Evolutionary conservation across 1,140 invertebrate species (phyloP), one percentile per base, ranked within the genome.

Genomic region (Lepidurus packardi): DNA sequence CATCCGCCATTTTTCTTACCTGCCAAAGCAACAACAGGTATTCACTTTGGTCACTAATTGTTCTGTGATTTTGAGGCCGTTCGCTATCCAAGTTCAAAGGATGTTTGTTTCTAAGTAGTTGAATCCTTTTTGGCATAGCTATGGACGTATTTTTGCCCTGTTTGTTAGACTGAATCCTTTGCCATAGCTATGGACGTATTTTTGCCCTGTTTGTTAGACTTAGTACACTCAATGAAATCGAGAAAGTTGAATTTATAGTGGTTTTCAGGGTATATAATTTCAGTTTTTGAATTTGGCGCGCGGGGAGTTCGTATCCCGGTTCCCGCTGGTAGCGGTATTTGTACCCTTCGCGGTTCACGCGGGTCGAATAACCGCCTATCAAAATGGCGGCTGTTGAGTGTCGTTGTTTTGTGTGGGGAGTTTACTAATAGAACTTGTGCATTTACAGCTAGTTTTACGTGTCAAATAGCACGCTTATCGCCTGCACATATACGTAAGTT

Each of bases 361-460:
- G 53, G 53, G 53, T 65, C 8, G n/a, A 65, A 65, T 65, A 65
- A 65, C 53, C 53, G 53, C 53, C 53, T 65, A 65, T 65, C 21
- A 65, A 65, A 21, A 65, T 65, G 53, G 53, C 53, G 53, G 53
- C 53, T 65, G 53, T 65, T 65, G 53, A 65, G 21, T 65, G 53
- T 16, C 53, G 53, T 65, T 65, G 53, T 65, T 65, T 65, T 65
- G 53, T 65, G 53, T 65, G 53, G 53, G 53, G 53, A 65, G 53
- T 65, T 65, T 65, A 65, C 53, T 65, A 65, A 65, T 65, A 65
- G 6, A 65, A 16, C 21, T 65, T 65, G 53, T 65, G 53, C 53
- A 65, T 65, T 65, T 65, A 65, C 53, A 0, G 7, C 16, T 65
- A 65, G 53, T 65, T 65, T 16, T 65, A 16, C 4, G 53, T 65